Evolutionary conservation across 2,797 vertebrate genomes (phyloP), one percentile per base, ranked within the genome.

Genomic region (Tenualosa ilisha): DNA sequence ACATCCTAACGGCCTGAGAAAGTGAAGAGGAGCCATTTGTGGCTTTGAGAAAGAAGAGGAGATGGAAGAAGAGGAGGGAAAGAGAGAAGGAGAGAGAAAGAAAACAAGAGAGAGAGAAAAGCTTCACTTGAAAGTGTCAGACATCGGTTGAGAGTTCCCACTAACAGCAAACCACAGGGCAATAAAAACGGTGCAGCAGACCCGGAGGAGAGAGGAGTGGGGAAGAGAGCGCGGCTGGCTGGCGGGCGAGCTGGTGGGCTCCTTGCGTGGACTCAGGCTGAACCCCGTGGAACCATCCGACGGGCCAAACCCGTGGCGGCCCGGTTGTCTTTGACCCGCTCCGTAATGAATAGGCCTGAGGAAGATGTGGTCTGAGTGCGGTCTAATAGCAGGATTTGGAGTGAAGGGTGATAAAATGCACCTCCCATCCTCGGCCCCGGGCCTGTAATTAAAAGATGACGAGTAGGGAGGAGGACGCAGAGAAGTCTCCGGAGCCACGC

Each of bases 161-260:
- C 90, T 90, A 93, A 94, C 93, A 93, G 93, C 93, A 92, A 95
- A 95, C 93, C 93, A 90, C 93, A 94, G 87, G 84, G 84, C 89
- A 90, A 91, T 94, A 93, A 93, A 95, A 91, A 91, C 90, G 50
- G 87, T 92, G 89, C 90, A 93, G 93, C 51, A 84, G 93, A 94
- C 94, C 95, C 92, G 61, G 24, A n/a, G 24, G 61, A 26, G 61
- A 65, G 61, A 65, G n/a, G 20, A 22, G 54, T 3, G 12, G 20
- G 54, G 54, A 3, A 22, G 54, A 56, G 12, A 22, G 54, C 0
- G 12, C 4, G 12, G 54, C 12, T 22, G 54, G 54, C 12, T 56
- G 54, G 54, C 5, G 22, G n/a, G 94, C 89, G 88, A 40, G 85
- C 89, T 87, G 63, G 49, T 87, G 84, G 91, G 31, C 89, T 91